phyloP scores from a whole-genome alignment of 2,113 vertebrate species.

The Oreochromis spilurus region DNA sequence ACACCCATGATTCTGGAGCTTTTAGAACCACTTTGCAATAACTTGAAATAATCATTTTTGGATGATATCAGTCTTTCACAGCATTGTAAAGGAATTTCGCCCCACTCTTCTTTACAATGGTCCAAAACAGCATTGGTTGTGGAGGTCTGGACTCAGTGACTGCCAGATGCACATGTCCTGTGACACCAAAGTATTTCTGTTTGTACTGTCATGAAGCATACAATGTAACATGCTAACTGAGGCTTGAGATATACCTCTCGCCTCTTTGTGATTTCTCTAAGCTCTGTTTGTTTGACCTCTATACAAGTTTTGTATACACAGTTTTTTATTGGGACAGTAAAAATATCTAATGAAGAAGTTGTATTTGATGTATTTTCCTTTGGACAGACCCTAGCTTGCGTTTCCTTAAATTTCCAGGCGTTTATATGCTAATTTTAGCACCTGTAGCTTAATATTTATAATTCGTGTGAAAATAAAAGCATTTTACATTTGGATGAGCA shows the following conservation, averaged over 20 bases:
- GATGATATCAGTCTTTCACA: background rate
- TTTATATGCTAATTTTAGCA: background rate
- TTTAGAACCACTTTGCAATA: background rate
- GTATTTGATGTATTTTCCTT: background rate
- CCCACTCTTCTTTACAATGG: background rate
- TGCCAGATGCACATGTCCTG: background rate
- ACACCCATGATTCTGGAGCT: rapidly evolving
- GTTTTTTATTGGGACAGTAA: background rate
- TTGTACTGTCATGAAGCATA: background rate
- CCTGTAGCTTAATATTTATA: background rate
- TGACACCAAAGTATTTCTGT: background rate
- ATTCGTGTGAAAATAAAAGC: background rate
- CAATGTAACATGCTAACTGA: background rate
- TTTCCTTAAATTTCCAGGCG: background rate
- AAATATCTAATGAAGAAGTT: background rate
- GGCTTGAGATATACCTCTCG: background rate
- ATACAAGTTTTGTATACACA: background rate
- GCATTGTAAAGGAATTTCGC: background rate
- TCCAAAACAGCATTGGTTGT: background rate
- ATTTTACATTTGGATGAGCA: background rate
- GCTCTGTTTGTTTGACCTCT: background rate
- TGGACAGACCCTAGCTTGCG: background rate
- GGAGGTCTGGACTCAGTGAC: background rate
- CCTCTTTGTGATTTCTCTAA: background rate
- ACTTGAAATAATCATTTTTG: background rate